Evolutionary conservation across 1,140 invertebrate genomes (phyloP).

Genomic region (Bicyclus anynana): DNA sequence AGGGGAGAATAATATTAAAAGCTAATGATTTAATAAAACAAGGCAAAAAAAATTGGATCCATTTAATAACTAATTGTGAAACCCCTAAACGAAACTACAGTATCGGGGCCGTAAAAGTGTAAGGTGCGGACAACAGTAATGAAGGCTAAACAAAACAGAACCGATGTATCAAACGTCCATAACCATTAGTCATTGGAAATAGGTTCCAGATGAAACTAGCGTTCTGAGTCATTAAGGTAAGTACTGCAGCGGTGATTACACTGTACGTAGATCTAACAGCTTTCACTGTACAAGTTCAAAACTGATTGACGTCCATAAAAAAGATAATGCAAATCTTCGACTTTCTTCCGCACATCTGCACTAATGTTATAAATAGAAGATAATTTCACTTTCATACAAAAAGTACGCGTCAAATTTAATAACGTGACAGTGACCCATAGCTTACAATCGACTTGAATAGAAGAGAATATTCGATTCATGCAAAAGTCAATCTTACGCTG

Average conservation of each 20-base stretch:
- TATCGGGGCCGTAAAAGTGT: no score
- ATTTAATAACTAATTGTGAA: no score
- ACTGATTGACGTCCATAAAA: constrained; percentile 12
- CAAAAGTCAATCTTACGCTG: neutral
- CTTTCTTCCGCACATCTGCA: constrained; percentile 14
- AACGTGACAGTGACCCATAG: constrained; percentile 17
- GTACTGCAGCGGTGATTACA: neutral
- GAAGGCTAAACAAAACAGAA: no score
- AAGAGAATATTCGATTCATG: neutral
- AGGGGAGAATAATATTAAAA: no score
- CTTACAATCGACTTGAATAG: neutral
- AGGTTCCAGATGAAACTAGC: neutral
- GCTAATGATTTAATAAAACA: no score
- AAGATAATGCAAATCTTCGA: constrained; percentile 7
- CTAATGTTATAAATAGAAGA: constrained; percentile 5
- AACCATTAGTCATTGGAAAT: neutral
- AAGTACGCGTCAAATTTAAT: constrained; percentile 14
- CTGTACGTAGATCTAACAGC: neutral
- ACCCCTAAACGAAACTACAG: no score
- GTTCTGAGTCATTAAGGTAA: neutral
- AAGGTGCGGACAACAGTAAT: no score
- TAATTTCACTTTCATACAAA: constrained; percentile 22
- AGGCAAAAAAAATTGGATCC: no score
- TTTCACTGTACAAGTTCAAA: constrained; percentile 4
- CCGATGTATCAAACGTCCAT: neutral